These are phyloP conservation scores for Pao palembangensis DNA, from an alignment of 2,113 vertebrate species.

Conservation along the genomic window DNA sequence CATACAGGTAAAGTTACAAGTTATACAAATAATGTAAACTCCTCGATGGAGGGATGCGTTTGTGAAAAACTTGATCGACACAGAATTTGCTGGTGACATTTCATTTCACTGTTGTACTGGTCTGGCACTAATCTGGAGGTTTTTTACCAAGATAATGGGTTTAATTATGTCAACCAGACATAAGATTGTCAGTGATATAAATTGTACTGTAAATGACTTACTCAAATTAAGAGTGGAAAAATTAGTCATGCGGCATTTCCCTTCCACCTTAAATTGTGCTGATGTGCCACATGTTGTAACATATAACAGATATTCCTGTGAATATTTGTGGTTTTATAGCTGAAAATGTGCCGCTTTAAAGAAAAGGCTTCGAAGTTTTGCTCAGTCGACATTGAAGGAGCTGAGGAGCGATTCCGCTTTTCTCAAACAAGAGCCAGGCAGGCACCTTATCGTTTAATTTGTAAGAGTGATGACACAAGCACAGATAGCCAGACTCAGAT, in stretches of 20 bases:
- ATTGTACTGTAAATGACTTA: too few species aligned
- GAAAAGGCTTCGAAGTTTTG: background rate
- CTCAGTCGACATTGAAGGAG: background rate
- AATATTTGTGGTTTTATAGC: background rate
- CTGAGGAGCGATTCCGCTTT: background rate
- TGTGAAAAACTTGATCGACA: background rate
- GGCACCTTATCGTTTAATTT: background rate
- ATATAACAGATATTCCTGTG: background rate
- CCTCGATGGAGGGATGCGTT: background rate
- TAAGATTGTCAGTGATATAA: too few species aligned
- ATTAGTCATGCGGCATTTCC: too few species aligned
- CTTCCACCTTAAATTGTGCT: too few species aligned
- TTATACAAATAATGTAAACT: background rate
- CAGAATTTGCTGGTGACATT: background rate
- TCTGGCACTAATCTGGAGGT: too few species aligned
- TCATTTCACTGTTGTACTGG: too few species aligned
- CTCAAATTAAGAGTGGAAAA: too few species aligned
- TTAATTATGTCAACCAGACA: too few species aligned
- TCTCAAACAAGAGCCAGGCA: background rate
- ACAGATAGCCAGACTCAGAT: constrained; percentile 10
- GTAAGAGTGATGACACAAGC: background rate
- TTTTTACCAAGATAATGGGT: too few species aligned
- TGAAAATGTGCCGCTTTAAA: constrained; percentile 2
- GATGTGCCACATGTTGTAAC: background rate
- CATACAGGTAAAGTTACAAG: constrained; percentile 82